phyloP scores from a whole-genome alignment of 2,797 vertebrate genomes.

The Oreortyx pictus region DNA sequence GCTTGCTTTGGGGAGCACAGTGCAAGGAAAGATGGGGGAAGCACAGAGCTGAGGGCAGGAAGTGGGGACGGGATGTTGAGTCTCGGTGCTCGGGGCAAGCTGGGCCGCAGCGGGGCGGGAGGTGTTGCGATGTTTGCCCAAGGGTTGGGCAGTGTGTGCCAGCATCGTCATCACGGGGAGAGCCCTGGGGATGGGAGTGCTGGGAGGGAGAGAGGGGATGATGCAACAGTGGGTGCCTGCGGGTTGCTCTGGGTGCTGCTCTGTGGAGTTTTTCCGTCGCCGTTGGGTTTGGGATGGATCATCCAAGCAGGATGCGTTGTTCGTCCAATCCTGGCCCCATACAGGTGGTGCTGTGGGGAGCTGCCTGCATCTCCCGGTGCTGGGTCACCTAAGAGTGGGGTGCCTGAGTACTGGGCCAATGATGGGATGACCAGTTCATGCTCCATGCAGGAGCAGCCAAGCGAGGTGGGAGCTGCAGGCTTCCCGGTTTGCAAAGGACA shows the following conservation, averaged over 20 bases:
- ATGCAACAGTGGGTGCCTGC: not conserved
- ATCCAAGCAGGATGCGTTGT: not conserved
- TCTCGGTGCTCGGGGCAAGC: not conserved
- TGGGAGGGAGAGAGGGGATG: not conserved
- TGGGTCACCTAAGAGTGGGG: fast-evolving
- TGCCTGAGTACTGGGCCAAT: not conserved
- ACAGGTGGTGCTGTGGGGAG: not conserved
- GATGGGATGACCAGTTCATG: not conserved
- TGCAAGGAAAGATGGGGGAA: not conserved
- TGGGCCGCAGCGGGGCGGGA: not conserved
- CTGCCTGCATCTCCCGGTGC: fast-evolving
- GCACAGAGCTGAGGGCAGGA: not conserved
- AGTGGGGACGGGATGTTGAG: not conserved
- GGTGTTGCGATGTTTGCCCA: not conserved
- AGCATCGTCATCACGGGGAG: not conserved
- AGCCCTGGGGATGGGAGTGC: not conserved
- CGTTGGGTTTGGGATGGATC: not conserved
- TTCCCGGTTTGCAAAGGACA: not conserved
- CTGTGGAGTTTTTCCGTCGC: not conserved
- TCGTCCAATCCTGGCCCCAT: not conserved
- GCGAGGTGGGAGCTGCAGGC: no score
- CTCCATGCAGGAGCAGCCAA: not conserved
- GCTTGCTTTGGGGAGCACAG: fast-evolving
- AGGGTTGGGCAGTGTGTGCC: not conserved
- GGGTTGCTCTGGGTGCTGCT: not conserved